Evolutionary conservation across 2,888 invertebrate species (phyloP).

Genomic region (Metacarcinus magister): DNA sequence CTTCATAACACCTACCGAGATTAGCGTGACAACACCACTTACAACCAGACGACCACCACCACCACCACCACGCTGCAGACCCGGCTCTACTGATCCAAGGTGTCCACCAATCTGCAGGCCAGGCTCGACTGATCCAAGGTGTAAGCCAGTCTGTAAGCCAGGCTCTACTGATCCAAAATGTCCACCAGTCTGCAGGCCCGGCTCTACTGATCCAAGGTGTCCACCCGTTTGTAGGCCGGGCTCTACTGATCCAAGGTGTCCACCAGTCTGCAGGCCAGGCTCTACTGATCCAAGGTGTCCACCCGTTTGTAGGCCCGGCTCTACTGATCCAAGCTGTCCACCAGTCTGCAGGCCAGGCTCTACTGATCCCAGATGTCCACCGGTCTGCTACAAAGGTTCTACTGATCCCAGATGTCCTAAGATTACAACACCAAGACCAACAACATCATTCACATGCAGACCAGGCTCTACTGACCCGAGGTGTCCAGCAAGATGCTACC

Average conservation of each 20-base stretch:
- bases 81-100: slow-evolving; percentile 66
- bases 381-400: slow-evolving; percentile 82
- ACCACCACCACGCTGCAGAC: slow-evolving; percentile 69
- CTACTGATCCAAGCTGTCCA: slow-evolving; percentile 48
- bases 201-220: slow-evolving; percentile 47
- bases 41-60: slow-evolving; percentile 60
- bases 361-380: slow-evolving; percentile 64
- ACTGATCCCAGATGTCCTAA: slow-evolving; percentile 83
- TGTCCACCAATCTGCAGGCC: slow-evolving; percentile 61
- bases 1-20: slow-evolving; percentile 65
- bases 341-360: slow-evolving; percentile 65
- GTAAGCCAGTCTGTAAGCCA: slow-evolving; percentile 60
- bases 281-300: slow-evolving; percentile 73
- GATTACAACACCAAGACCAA: slow-evolving; percentile 46
- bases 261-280: slow-evolving; percentile 60
- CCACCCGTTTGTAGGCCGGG: slow-evolving; percentile 64
- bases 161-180: slow-evolving; percentile 74
- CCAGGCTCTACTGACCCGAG: slow-evolving; percentile 84
- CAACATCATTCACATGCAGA: slow-evolving; percentile 83
- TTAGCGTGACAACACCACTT: slow-evolving; percentile 66
- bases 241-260: slow-evolving; percentile 72
- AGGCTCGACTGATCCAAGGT: slow-evolving; percentile 76
- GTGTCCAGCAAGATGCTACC: slow-evolving; percentile 55
- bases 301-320: slow-evolving; percentile 26
- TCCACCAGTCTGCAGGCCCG: slow-evolving; percentile 15